Percentiles rank a stretch among this genome's conserved stretches.
phyloP scores from a whole-genome alignment of 1,140 invertebrate species.

The Phenacoccus solenopsis region DNA sequence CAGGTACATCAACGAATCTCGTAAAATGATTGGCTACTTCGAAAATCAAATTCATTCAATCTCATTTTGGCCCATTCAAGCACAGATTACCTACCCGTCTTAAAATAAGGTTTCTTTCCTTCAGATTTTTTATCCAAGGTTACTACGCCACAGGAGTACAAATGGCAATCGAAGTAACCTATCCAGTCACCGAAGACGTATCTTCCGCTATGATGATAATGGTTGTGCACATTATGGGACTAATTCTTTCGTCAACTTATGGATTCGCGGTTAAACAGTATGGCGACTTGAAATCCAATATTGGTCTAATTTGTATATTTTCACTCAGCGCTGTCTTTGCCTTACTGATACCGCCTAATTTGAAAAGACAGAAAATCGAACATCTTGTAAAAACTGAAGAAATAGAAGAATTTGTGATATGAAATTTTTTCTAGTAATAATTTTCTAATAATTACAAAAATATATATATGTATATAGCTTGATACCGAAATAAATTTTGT shows the following conservation, averaged over 20 bases:
- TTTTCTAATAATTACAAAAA: too few species aligned
- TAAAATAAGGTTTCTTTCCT: too few species aligned
- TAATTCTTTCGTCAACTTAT: conserved; percentile 56
- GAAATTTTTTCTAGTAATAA: too few species aligned
- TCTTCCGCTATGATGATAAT: conserved; percentile 77
- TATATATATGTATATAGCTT: too few species aligned
- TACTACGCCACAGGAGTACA: conserved; percentile 91
- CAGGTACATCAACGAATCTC: too few species aligned
- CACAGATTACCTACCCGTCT: too few species aligned
- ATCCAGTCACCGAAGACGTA: conserved; percentile 83
- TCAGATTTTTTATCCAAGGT: conserved; percentile 93
- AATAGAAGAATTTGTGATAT: neutral
- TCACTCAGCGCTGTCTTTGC: conserved; percentile 54
- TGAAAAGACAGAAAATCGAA: conserved; percentile 41
- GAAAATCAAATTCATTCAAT: too few species aligned
- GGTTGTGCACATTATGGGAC: conserved; percentile 55
- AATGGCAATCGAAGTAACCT: conserved; percentile 89
- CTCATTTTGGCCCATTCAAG: too few species aligned
- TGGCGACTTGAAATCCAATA: conserved; percentile 53
- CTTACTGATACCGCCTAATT: conserved; percentile 54
- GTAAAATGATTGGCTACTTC: too few species aligned
- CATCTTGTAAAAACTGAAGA: neutral
- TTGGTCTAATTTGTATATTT: conserved; percentile 46
- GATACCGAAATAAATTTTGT: too few species aligned
- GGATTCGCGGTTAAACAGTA: conserved; percentile 40